Conservation (phyloP, 2,797 vertebrate genomes). For the Anguilla pacifica region DNA sequence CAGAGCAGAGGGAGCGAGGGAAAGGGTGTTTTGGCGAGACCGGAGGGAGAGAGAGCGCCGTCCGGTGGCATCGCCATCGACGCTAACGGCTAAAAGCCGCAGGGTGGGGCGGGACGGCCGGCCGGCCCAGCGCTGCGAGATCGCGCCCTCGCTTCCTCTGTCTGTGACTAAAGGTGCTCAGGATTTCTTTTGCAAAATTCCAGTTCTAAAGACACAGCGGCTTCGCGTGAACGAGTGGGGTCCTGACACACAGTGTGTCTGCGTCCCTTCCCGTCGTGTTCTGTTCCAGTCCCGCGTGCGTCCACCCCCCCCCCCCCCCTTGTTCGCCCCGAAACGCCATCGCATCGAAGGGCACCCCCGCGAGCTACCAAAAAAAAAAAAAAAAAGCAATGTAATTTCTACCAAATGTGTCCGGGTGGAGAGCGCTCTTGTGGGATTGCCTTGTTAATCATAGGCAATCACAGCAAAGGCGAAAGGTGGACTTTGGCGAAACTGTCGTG, state of each 20-base stretch:
- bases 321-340: not conserved
- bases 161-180: slow-evolving; percentile 6
- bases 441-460: not conserved
- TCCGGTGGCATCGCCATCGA: not conserved
- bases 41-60: not conserved
- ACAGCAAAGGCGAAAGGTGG: not conserved
- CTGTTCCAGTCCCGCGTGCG: not conserved
- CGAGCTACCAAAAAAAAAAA: not conserved
- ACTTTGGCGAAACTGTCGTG: not conserved
- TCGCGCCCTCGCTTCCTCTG: not conserved
- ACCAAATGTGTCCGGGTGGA: not conserved
- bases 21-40: not conserved
- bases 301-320: not conserved
- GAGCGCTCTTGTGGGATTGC: not conserved
- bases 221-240: not conserved
- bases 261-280: not conserved
- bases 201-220: not conserved
- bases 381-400: not conserved
- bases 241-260: not conserved
- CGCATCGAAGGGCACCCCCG: not conserved
- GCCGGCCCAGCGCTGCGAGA: not conserved
- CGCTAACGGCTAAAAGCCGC: not conserved
- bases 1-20: not conserved
- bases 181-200: not conserved
- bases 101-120: not conserved